Evolutionary conservation across 2,888 invertebrate species (phyloP).

Genomic region (Melanargia galathea): DNA sequence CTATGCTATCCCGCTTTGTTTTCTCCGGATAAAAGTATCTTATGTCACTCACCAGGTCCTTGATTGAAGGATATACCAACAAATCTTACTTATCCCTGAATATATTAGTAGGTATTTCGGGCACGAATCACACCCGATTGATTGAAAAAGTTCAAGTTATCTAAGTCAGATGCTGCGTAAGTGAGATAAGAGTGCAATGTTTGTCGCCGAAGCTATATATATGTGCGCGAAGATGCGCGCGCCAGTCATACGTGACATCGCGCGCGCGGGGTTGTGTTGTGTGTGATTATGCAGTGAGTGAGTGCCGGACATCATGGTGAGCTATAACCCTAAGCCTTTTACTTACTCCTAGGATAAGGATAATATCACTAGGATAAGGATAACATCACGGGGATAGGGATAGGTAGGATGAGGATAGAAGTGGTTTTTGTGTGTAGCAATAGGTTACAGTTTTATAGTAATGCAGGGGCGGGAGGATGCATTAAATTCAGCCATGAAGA

Average conservation of each 20-base stretch:
- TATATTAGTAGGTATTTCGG: too few species aligned
- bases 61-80: too few species aligned
- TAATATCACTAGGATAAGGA: not conserved
- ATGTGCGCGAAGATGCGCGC: slow-evolving; percentile 43
- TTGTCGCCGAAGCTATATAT: slow-evolving; percentile 46
- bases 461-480: too few species aligned
- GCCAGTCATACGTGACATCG: slow-evolving; percentile 43
- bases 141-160: too few species aligned
- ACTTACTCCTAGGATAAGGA: slow-evolving; percentile 2
- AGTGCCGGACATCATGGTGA: slow-evolving; percentile 46
- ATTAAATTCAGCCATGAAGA: too few species aligned
- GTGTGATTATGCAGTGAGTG: slow-evolving; percentile 49
- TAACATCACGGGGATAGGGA: not conserved
- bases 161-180: slow-evolving; percentile 18
- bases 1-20: too few species aligned
- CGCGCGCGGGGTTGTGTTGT: slow-evolving; percentile 42
- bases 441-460: too few species aligned
- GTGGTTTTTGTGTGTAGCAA: not conserved
- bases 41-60: too few species aligned
- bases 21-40: too few species aligned
- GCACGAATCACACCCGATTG: too few species aligned
- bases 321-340: slow-evolving; percentile 20
- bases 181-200: slow-evolving; percentile 24
- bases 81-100: too few species aligned
- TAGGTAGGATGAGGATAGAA: not conserved